phyloP scores from a whole-genome alignment of 2,797 vertebrate genomes.

The Cuniculus paca region DNA sequence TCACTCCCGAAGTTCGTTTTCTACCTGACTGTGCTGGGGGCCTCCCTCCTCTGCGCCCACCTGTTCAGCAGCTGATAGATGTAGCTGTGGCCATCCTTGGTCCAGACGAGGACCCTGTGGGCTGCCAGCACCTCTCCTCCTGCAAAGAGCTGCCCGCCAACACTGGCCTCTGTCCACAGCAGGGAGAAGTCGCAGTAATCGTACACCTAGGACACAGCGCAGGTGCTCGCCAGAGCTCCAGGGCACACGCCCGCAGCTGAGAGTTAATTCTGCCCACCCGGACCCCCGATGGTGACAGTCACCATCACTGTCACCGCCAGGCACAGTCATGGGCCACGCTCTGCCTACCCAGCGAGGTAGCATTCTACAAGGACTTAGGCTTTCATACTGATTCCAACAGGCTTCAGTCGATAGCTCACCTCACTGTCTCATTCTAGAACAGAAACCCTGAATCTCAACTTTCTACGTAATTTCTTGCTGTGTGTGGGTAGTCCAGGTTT shows the following conservation, averaged over 20 bases:
- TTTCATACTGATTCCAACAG: not conserved
- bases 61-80: conserved; percentile 94
- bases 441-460: not conserved
- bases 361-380: not conserved
- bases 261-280: not conserved
- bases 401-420: not conserved
- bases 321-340: not conserved
- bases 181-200: conserved; percentile 91
- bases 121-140: conserved; percentile 90
- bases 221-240: not conserved
- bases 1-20: conserved; percentile 89
- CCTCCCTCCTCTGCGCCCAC: conserved; percentile 90
- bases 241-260: not conserved
- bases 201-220: conserved; percentile 86
- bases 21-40: conserved; percentile 90
- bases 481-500: not conserved
- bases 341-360: not conserved
- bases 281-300: not conserved
- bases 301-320: not conserved
- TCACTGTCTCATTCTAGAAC: not conserved
- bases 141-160: conserved; percentile 85
- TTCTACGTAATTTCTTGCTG: not conserved
- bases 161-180: conserved; percentile 88
- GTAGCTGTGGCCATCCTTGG: conserved; percentile 89
- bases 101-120: conserved; percentile 91